Base-by-base conservation (phyloP, 2,113 vertebrate genomes). In the Campylorhamphus procurvoides region DNA sequence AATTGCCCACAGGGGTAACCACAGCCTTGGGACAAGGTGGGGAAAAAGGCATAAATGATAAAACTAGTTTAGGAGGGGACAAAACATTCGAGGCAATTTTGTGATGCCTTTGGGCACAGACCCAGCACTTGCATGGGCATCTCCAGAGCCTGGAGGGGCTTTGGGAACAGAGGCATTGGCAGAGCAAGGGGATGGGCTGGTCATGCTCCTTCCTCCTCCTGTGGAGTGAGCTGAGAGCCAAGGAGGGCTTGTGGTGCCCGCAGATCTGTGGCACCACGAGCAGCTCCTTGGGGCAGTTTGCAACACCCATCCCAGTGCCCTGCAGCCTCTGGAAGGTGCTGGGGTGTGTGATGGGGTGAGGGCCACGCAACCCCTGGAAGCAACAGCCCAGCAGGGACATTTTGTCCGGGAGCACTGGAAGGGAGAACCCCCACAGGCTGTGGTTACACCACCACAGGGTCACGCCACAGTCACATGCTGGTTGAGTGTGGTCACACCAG, bases 211-310 rank as follows among this genome's bases (percentile, higher is more conserved):
- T 40, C 58, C 33, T 5, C 0, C n/a, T 49, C 62, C 75, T 1
- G 0, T 0, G 4, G 49, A 44, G 33, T 18, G 46, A 46, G 46
- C 63, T 2, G 1, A n/a, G 12, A 4, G 56, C 24, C 16, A 4
- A 27, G 60, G 74, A 44, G 19, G 16, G 31, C 11, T 3, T 19
- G 62, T 11, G 8, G 28, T 1, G 16, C 52, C 47, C 7, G 33
- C 44, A 33, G 58, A 13, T 14, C 52, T 6, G 0, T 1, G 2
- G 72, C 52, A 18, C 1, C 1, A 14, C 2, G 18, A 29, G 67
- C 53, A 42, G 58, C 75, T 42, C 46, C 60, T 46, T 3, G 52
- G 55, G 42, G 24, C 1, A 0, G 3, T 46, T 72, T 16, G 14
- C 20, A 46, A 27, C 19, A 33, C 29, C 25, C 25, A 3, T 7